These are phyloP conservation scores for Lymantria dispar DNA, from an alignment of 2,888 invertebrate species.

Conservation along the genomic window DNA sequence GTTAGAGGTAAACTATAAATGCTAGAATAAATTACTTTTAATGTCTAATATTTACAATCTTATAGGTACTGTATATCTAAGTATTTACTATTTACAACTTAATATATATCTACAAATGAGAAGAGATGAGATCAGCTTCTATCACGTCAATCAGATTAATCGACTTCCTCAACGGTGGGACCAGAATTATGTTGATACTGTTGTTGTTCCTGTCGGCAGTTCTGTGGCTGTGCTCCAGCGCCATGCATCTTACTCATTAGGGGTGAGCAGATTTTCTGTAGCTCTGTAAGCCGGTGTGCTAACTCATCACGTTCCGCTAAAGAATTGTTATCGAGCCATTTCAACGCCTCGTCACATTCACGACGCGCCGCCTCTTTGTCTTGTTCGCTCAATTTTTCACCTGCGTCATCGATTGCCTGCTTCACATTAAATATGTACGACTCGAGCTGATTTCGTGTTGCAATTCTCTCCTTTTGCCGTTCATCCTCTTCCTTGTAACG, in stretches of 20 bases:
- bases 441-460: constrained; percentile 88
- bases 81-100: too few species aligned
- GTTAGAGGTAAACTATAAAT: constrained; percentile 1
- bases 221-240: constrained; percentile 38
- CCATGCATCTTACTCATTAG: constrained; percentile 83
- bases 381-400: constrained; percentile 81
- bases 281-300: constrained; percentile 83
- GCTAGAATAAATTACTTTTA: constrained; percentile 24
- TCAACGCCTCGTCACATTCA: constrained; percentile 83
- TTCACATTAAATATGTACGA: constrained; percentile 87
- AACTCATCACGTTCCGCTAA: constrained; percentile 85
- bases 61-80: too few species aligned
- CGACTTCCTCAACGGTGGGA: constrained; percentile 60
- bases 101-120: too few species aligned
- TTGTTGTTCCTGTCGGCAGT: constrained; percentile 25
- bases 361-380: constrained; percentile 81
- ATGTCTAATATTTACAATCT: constrained; percentile 11
- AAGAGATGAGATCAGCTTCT: background rate
- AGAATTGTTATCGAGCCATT: constrained; percentile 87
- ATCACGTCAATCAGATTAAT: constrained; percentile 24
- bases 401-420: constrained; percentile 85
- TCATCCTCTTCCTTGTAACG: constrained; percentile 88
- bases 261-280: constrained; percentile 82
- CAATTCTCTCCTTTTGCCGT: constrained; percentile 85
- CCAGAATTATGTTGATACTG: constrained; percentile 37